Evolutionary conservation across 2,113 vertebrate species (phyloP), one percentile per base, ranked within the genome.

Genomic region (Oplegnathus fasciatus): DNA sequence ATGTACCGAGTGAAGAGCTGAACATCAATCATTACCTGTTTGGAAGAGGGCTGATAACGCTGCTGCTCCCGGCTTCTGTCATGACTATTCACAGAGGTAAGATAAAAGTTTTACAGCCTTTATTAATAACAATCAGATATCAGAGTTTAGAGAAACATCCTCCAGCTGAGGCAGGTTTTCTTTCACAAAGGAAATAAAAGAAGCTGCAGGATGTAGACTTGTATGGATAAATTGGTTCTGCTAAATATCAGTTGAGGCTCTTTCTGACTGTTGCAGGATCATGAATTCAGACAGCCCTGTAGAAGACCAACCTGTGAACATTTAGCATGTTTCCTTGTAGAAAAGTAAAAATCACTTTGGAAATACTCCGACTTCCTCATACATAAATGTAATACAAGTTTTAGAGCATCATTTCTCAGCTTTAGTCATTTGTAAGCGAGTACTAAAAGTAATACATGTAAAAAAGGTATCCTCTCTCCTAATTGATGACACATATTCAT

Each of bases 61-160:
- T 67, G 81, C 50, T 28, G 71, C 32, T 40, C 37, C 54, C 9
- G 48, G 22, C 18, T 28, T 30, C 65, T 18, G 48, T 55, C 77
- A 88, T 88, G 91, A 90, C 79, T 4, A 32, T 90, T 46, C 65
- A 71, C 28, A 61, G 18, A 91, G 93, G 94, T 95, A 91, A 93
- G 91, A 91, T 37, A 52, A 6, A 20, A 4, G 46, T 48, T 48
- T 10, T 3, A 20, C 50, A 54, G 67, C n/a, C 30, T 66, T 6
- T n/a, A 77, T 44, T 10, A 1, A 7, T 37, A 24, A 44, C 15
- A 5, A 37, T 37, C 6, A 17, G 1, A 18, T 17, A 6, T 24
- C 6, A 57, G 9, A 30, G 20, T 9, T 30, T 1, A 54, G 22
- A 6, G 52, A 9, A 6, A 3, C 7, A 9, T 24, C 9, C 20